Evolutionary conservation across 2,797 vertebrate genomes (phyloP).

Genomic region (Labroides dimidiatus): DNA sequence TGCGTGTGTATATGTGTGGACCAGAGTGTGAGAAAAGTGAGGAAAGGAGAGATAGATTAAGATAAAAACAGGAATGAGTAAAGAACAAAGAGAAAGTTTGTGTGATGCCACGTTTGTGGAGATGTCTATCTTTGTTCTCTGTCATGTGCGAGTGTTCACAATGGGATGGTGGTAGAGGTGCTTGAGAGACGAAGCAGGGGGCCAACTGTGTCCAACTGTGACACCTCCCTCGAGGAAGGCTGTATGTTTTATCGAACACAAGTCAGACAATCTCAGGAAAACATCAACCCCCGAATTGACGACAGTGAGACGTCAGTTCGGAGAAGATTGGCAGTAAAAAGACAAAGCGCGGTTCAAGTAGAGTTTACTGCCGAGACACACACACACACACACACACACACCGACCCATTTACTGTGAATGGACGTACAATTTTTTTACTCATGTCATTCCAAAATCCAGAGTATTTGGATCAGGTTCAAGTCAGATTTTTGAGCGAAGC

Average conservation of each 20-base stretch:
- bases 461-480: background rate
- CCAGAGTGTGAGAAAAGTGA: slow-evolving; percentile 43
- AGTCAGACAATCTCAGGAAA: slow-evolving; percentile 68
- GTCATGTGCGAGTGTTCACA: slow-evolving; percentile 12
- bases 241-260: slow-evolving; percentile 52
- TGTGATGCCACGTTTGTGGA: slow-evolving; percentile 33
- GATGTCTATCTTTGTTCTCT: slow-evolving; percentile 39
- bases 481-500: background rate
- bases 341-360: slow-evolving; percentile 66
- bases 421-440: slow-evolving; percentile 11
- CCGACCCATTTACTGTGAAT: background rate
- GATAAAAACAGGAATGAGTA: too few species aligned
- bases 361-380: slow-evolving; percentile 69
- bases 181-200: background rate
- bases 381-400: background rate
- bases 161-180: slow-evolving; percentile 1
- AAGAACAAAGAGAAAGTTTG: slow-evolving; percentile 41
- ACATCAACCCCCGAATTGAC: slow-evolving; percentile 65
- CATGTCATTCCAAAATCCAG: background rate
- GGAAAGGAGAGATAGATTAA: slow-evolving; percentile 48
- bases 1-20: slow-evolving; percentile 36
- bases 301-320: slow-evolving; percentile 38
- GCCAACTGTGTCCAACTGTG: slow-evolving; percentile 59
- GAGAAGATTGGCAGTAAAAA: slow-evolving; percentile 68
- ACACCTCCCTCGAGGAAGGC: slow-evolving; percentile 64